Evolutionary conservation across 2,113 vertebrate species (phyloP), one percentile per base, ranked within the genome.

Genomic region (Corythaeola cristata): DNA sequence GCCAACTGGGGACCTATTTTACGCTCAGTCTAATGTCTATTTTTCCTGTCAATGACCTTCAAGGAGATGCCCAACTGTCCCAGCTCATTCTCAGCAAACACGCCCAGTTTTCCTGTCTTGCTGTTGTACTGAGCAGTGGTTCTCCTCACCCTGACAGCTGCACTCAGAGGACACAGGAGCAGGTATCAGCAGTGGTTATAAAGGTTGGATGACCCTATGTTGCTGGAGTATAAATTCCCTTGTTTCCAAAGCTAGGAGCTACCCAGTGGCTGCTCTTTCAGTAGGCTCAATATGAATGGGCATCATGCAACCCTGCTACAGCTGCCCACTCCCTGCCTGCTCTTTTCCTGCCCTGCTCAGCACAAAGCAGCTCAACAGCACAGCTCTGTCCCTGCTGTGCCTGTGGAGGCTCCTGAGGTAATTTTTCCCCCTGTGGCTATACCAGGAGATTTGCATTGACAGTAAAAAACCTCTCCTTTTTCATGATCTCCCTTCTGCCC

Each of bases 281-380:
- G 1, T 19, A 50, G 62, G 41, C 18, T 71, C 11, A 22, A 5
- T 55, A 53, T 7, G 60, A 60, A 33, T 6, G 13, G 23, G 8
- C 3, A 0, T 17, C 3, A 1, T 4, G 12, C n/a, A 75, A 24
- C 28, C 14, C 28, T 16, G 3, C 32, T 45, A 58, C 67, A 82
- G 76, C 52, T 4, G 1, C 41, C n/a, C 35, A 21, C 52, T 73
- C 21, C 69, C 53, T 27, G 26, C 21, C 11, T 6, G 78, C 37
- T 39, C 60, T 71, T 26, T 1, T 41, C 19, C 44, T 67, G 47
- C 12, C 2, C 0, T 35, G 16, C 20, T 59, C n/a, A 39, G 62
- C 32, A 8, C 30, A 63, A 50, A 45, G 26, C 23, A 50, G 28
- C 56, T 62, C 82, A 58, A 16, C 47, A 72, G 32, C 52, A 32